Evolutionary conservation across 1,140 invertebrate genomes (phyloP).

Genomic region (Stenopsyche tienmushanensis): DNA sequence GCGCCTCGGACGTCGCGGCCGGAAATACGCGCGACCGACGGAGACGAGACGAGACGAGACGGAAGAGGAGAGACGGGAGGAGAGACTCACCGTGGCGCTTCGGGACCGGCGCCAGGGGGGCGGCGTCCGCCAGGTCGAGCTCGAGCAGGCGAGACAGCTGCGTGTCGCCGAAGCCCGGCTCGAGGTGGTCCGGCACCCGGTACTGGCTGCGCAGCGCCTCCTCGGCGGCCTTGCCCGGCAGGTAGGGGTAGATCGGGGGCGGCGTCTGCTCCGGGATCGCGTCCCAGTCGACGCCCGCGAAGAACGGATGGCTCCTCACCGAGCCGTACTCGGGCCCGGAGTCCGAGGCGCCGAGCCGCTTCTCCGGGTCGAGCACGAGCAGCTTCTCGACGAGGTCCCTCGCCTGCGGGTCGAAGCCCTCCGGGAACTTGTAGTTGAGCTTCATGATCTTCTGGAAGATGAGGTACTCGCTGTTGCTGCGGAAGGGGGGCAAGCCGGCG

Average conservation of each 20-base stretch:
- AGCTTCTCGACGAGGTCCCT: constrained; percentile 87
- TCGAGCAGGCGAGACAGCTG: constrained; percentile 76
- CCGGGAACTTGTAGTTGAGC: constrained; percentile 90
- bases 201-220: constrained; percentile 67
- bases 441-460: constrained; percentile 96
- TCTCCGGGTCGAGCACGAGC: constrained; percentile 75
- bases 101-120: constrained; percentile 44
- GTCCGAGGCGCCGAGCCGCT: constrained; percentile 84
- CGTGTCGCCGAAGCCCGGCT: constrained; percentile 82
- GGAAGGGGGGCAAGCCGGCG: constrained; percentile 88
- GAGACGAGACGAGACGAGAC: not conserved
- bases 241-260: constrained; percentile 80
- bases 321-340: constrained; percentile 72
- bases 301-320: constrained; percentile 85
- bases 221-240: constrained; percentile 74
- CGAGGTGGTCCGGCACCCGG: constrained; percentile 72
- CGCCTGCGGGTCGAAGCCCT: constrained; percentile 81
- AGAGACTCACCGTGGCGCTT: constrained; percentile 49
- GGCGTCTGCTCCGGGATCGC: constrained; percentile 75
- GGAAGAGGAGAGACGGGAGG: constrained; percentile 6
- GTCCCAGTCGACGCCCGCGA: constrained; percentile 81
- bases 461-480: constrained; percentile 90
- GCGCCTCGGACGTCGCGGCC: not conserved
- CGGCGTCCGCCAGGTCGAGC: constrained; percentile 58
- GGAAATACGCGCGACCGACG: constrained; percentile 7